Conservation (phyloP, 1,140 invertebrate species). For the Gonioctena quinquepunctata region DNA sequence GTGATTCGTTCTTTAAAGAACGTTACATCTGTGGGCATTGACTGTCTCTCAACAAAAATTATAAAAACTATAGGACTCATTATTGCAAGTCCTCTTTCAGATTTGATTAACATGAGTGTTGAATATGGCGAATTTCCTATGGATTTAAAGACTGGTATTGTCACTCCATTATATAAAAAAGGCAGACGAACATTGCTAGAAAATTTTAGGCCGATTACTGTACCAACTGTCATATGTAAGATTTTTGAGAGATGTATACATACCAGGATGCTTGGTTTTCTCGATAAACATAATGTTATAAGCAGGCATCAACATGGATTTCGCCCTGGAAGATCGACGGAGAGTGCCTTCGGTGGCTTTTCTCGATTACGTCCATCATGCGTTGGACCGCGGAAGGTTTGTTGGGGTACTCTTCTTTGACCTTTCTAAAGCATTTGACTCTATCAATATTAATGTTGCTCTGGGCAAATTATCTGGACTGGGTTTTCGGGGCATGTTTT, state of each 20-base stretch:
- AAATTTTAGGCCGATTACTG: too few species aligned
- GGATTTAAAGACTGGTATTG: too few species aligned
- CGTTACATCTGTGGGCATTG: too few species aligned
- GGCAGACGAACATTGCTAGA: too few species aligned
- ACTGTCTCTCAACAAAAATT: too few species aligned
- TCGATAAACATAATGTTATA: not conserved
- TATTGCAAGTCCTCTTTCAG: too few species aligned
- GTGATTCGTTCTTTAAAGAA: too few species aligned
- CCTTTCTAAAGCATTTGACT: not conserved
- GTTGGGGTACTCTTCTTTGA: conserved; percentile 5
- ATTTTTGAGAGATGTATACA: not conserved
- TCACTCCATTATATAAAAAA: too few species aligned
- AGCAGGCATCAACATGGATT: not conserved
- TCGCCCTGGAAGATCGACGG: not conserved
- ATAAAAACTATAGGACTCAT: too few species aligned
- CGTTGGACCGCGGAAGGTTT: not conserved
- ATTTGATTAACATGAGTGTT: too few species aligned
- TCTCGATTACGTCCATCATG: not conserved
- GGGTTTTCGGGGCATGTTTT: not conserved
- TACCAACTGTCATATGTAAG: too few species aligned
- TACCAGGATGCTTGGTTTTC: conserved; percentile 4
- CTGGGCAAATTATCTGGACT: not conserved
- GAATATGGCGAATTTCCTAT: too few species aligned
- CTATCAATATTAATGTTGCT: not conserved
- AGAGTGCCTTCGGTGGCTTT: not conserved